Percentiles rank a stretch among this genome's conserved stretches.
phyloP scores from a whole-genome alignment of 2,113 vertebrate genomes.

The Melanerpes aurifrons region DNA sequence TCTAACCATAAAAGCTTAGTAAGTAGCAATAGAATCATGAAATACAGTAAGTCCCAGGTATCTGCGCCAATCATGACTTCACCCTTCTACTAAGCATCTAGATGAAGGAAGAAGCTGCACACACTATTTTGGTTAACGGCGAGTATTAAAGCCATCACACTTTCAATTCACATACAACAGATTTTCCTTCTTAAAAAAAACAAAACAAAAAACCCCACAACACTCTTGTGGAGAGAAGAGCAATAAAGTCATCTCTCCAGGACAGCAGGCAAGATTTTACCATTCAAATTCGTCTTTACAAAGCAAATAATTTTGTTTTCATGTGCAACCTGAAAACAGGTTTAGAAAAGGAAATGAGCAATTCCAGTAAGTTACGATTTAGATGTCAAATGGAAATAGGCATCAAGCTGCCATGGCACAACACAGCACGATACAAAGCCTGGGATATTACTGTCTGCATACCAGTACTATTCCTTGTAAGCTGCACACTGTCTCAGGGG shows the following conservation, averaged over 20 bases:
- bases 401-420: constrained; percentile 29
- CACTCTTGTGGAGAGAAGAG: background rate
- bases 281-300: background rate
- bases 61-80: background rate
- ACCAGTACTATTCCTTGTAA: constrained; percentile 34
- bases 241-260: background rate
- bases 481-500: background rate
- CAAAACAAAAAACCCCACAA: too few species aligned
- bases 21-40: background rate
- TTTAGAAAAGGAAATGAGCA: background rate
- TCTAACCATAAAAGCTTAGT: background rate
- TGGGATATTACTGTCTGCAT: constrained; percentile 35
- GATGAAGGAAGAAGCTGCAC: background rate
- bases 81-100: background rate
- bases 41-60: background rate
- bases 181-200: background rate
- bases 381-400: constrained; percentile 45
- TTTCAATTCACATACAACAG: background rate
- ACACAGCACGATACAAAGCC: constrained; percentile 15
- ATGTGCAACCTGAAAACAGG: background rate
- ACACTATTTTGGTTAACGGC: background rate
- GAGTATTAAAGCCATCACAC: background rate
- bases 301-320: background rate
- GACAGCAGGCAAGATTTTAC: background rate
- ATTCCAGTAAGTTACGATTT: background rate